A percentile compares a stretch with the other conserved stretches of the same genome.
These are phyloP conservation scores for Telmatherina bonti DNA, from an alignment of 2,797 vertebrate genomes.

Conservation along the genomic window DNA sequence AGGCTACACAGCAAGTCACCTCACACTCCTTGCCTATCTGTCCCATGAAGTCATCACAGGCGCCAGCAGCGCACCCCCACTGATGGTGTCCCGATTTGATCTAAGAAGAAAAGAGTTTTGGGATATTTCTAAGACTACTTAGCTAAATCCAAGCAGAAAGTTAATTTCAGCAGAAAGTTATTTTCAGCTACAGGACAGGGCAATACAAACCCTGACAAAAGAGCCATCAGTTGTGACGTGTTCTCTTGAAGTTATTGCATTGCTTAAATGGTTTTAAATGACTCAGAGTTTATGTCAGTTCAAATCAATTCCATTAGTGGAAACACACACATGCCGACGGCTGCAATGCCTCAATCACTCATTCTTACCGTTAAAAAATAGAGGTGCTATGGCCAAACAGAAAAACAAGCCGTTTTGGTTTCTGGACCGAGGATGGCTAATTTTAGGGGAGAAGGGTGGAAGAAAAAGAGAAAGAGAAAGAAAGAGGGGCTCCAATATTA, in stretches of 20 bases:
- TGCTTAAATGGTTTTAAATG: conserved; percentile 20
- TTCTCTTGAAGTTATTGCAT: conserved; percentile 12
- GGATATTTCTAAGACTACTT: neutral
- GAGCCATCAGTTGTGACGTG: conserved; percentile 17
- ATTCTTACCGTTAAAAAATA: conserved; percentile 71
- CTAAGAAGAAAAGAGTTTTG: conserved; percentile 20
- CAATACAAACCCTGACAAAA: conserved; percentile 11
- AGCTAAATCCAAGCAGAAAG: conserved; percentile 19
- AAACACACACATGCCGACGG: conserved; percentile 16
- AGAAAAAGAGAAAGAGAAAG: conserved; percentile 4
- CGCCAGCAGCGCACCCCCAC: conserved; percentile 45
- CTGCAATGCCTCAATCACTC: neutral
- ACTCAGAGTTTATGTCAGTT: conserved; percentile 23
- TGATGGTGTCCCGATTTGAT: conserved; percentile 39
- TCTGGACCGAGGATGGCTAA: conserved; percentile 28
- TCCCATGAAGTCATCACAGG: conserved; percentile 52
- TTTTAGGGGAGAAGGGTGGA: neutral
- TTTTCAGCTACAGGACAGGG: conserved; percentile 24
- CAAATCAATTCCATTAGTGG: conserved; percentile 21
- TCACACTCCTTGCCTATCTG: conserved; percentile 63
- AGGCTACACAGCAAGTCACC: conserved; percentile 61
- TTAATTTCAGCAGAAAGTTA: neutral
- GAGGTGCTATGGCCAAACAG: conserved; percentile 28
- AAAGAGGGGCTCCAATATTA: conserved; percentile 12
- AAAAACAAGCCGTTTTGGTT: neutral